Percentiles rank a stretch among this genome's conserved stretches.
Conservation (phyloP, 2,797 vertebrate genomes). For the Pseudochromis fuscus region DNA sequence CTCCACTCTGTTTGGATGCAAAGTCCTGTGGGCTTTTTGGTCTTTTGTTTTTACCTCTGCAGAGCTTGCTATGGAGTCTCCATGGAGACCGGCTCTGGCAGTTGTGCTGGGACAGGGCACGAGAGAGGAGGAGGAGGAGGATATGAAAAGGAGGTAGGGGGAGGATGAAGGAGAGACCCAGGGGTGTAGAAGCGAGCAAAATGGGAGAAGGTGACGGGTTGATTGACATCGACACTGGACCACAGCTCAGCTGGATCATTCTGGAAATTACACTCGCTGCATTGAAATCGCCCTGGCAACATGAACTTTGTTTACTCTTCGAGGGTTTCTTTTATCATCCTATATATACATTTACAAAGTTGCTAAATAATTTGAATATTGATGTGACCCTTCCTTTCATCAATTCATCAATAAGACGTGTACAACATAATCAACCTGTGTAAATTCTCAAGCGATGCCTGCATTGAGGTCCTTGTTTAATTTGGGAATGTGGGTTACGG, state of each 20-base stretch:
- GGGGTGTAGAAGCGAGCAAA: not conserved
- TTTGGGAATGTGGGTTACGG: not conserved
- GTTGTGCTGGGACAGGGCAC: conserved; percentile 44
- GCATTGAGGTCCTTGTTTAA: not conserved
- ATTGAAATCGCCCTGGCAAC: too few species aligned
- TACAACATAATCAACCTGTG: not conserved
- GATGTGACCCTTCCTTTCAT: too few species aligned
- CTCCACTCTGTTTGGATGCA: conserved; percentile 57
- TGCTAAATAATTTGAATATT: too few species aligned
- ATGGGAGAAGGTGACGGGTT: not conserved
- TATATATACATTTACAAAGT: too few species aligned
- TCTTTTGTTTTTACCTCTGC: conserved; percentile 76
- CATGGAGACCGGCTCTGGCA: conserved; percentile 77
- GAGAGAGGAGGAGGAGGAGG: not conserved
- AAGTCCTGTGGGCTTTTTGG: conserved; percentile 62
- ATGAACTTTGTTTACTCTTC: too few species aligned
- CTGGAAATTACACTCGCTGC: too few species aligned
- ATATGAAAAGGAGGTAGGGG: too few species aligned
- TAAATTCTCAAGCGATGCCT: not conserved
- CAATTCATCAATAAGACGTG: not conserved
- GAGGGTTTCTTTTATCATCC: too few species aligned
- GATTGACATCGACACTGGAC: conserved; percentile 11
- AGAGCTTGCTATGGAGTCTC: conserved; percentile 69
- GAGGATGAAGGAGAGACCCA: conserved; percentile 24
- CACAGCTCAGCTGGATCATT: not conserved